Evolutionary conservation across 2,888 invertebrate species (phyloP).

Genomic region (Nemurella pictetii): DNA sequence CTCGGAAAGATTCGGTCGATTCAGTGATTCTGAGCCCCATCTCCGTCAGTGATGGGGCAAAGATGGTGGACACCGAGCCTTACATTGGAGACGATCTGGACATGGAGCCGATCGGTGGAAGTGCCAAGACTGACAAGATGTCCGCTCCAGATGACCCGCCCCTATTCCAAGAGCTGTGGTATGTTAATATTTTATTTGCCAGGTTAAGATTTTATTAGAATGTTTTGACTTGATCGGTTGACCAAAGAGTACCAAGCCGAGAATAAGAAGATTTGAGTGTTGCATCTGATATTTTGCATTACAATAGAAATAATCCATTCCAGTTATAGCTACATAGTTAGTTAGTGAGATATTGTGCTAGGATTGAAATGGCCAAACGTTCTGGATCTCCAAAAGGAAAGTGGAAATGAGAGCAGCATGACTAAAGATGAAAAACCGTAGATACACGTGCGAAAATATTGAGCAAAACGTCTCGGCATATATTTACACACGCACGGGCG

Average conservation of each 20-base stretch:
- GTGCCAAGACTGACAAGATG: constrained; percentile 48
- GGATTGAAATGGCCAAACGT: too few relatives aligned
- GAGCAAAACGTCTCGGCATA: too few relatives aligned
- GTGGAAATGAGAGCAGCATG: too few relatives aligned
- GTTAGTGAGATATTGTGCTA: too few relatives aligned
- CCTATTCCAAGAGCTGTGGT: constrained; percentile 81
- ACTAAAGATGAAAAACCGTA: too few relatives aligned
- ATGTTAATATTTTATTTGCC: constrained; percentile 43
- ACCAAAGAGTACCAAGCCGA: neutral
- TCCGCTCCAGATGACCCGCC: constrained; percentile 72
- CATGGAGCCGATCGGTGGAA: neutral
- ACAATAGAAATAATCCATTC: too few relatives aligned
- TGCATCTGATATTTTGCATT: too few relatives aligned
- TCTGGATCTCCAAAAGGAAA: too few relatives aligned
- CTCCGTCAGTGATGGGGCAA: neutral
- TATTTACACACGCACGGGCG: too few relatives aligned
- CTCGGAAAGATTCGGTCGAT: neutral
- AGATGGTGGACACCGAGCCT: constrained; percentile 50
- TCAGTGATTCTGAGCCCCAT: neutral
- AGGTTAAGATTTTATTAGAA: neutral
- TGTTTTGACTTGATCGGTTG: neutral
- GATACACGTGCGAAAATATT: too few relatives aligned
- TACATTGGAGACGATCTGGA: constrained; percentile 44
- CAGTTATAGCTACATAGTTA: too few relatives aligned
- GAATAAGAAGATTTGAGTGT: neutral